Base-by-base conservation (phyloP, 1,140 invertebrate species). In the Protaetia brevitarsis region DNA sequence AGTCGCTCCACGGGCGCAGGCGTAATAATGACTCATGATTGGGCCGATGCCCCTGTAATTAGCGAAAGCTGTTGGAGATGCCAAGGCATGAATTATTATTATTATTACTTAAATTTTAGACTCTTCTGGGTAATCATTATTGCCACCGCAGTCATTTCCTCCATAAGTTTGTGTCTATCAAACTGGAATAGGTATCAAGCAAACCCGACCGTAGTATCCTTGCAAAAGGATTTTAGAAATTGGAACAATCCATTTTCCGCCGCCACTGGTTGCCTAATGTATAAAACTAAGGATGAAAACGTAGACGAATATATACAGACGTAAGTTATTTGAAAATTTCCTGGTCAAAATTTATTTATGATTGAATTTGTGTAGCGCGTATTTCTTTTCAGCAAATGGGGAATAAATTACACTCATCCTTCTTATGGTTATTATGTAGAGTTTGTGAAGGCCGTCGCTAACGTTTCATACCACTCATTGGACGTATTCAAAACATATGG, bases 201-300 rank as follows among this genome's bases (percentile, higher is more conserved):
- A 11, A 86, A 82, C 71, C 85, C 85, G 0, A 86, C 84, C 0
- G 84, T 87, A 0, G 81, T 86, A 10, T 83, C 84, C 0, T 72
- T 87, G 64, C 81, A 86, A 68, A 86, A 85, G 70, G 82, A 87
- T 74, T 86, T 80, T 69, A 73, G 85, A 27, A 81, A 79, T 45
- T 87, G 85, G 85, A 74, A 78, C 57, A 83, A 81, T 69, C 76
- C 77, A n/a, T 79, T 86, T 72, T 82, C 84, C 2, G 81, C 80
- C 2, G 73, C 81, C 7, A 86, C 84, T 0, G 78, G 79, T 45
- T 86, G 84, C 71, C 76, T 79, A 63, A 60, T 74, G 56, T 72
- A 81, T 28, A 77, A 79, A 66, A 72, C 82, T 6, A 77, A 81
- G 69, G 58, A 59, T 1, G 60, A 71, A 34, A 70, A 74, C 45